Base-by-base conservation (phyloP, 2,113 vertebrate genomes). In the Orthonyx spaldingii region DNA sequence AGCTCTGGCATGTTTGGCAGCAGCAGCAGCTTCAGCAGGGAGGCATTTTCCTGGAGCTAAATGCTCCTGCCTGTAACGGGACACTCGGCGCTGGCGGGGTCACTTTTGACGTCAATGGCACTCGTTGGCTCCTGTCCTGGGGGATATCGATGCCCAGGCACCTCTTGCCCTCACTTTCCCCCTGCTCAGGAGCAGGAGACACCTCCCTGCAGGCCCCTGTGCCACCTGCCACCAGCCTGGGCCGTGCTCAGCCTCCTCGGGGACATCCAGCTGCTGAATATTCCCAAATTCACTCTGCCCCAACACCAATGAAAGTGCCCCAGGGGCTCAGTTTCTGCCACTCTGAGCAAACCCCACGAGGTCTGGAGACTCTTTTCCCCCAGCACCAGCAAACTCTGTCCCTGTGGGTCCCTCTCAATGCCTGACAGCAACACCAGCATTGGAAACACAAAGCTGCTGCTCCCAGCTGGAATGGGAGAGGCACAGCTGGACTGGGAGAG, bases 41-140 rank as follows among this genome's bases (percentile, higher is more conserved):
- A 93, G 94, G 71, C 90, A 91, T 95, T 94, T 93, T 91, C 88
- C 89, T 18, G 1, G 74, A 94, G 89, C 28, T 47, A 94, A 95
- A 89, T 56, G 71, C 87, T 91, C 78, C 94, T 64, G 87, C 71
- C 83, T 93, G 96, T 97, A 97, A 97, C 3, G 74, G 83, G 96
- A 97, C 75, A 94, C 96, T 83, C 28, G 3, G 92, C 75, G 42
- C 87, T 79, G 66, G n/a, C 18, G 14, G 95, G 95, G 96, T 96
- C 96, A 96, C 70, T 64, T 85, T 93, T 96, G 96, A 97, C 96
- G 95, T 97, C 96, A 96, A 10, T 93, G 93, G 52, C 69, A 91
- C 77, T 77, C 7, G 3, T 33, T 95, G 96, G 87, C 90, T 82
- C 57, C 76, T 46, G 65, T 35, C 87, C 87, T 66, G 81, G 92